Conservation (phyloP, 2,888 invertebrate species). For the Drosophila nr. perissopoda region DNA sequence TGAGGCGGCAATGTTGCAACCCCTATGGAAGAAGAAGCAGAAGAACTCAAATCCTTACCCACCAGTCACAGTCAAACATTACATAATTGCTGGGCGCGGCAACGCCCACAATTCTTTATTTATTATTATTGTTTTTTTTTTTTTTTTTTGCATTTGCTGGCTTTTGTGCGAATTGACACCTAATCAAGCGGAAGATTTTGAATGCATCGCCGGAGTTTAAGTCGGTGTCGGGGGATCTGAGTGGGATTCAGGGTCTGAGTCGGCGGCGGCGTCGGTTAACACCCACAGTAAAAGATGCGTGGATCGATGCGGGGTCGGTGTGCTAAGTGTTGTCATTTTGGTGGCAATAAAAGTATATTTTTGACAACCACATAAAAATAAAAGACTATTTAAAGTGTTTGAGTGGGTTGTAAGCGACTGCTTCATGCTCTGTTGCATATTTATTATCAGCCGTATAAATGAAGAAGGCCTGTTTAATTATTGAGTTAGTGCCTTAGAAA, state of each 20-base stretch:
- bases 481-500: too few relatives aligned
- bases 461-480: not conserved
- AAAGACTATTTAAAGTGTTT: not conserved
- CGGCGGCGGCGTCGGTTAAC: conserved; percentile 36
- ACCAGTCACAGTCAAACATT: conserved; percentile 51
- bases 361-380: conserved; percentile 69
- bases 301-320: not conserved
- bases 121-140: too few relatives aligned
- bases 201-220: conserved; percentile 41
- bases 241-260: conserved; percentile 11
- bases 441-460: not conserved
- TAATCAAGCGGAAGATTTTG: conserved; percentile 82
- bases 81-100: conserved; percentile 67
- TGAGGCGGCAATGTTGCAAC: conserved; percentile 43
- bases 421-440: not conserved
- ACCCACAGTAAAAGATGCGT: conserved; percentile 43
- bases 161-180: conserved; percentile 75
- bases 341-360: conserved; percentile 80
- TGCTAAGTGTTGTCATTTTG: conserved; percentile 79
- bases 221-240: not conserved
- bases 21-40: conserved; percentile 6
- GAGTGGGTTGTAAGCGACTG: not conserved
- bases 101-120: conserved; percentile 66
- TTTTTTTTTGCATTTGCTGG: not conserved
- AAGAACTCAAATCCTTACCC: not conserved